phyloP scores from a whole-genome alignment of 2,797 vertebrate genomes.

The Sarcophilus harrisii region DNA sequence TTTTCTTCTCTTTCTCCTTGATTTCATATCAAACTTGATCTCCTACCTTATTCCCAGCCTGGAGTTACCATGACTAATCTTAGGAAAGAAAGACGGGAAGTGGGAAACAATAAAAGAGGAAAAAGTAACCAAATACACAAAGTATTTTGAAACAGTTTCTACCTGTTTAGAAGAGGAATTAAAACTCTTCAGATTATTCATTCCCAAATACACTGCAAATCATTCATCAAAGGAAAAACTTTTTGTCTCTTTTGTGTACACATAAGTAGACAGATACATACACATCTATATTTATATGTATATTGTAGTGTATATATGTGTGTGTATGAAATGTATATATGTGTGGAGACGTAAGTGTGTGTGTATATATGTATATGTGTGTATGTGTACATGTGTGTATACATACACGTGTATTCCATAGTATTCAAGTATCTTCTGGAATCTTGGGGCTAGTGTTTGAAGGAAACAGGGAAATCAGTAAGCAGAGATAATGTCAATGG shows the following conservation, averaged over 20 bases:
- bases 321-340: too few relatives aligned
- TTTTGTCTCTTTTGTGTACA: neutral
- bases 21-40: neutral
- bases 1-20: conserved; percentile 15
- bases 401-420: neutral
- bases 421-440: conserved; percentile 3
- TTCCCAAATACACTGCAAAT: neutral
- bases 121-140: neutral
- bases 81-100: conserved; percentile 16
- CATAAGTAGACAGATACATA: too few relatives aligned
- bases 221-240: neutral
- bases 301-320: too few relatives aligned
- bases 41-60: conserved; percentile 9
- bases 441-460: neutral
- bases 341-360: too few relatives aligned
- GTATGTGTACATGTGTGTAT: too few relatives aligned
- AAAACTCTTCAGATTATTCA: neutral
- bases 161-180: neutral
- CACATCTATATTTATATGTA: too few relatives aligned
- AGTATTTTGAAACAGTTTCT: neutral
- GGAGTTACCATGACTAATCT: neutral
- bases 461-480: neutral
- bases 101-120: neutral
- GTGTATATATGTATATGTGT: too few relatives aligned
- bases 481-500: neutral